Conservation (phyloP, 2,113 vertebrate species). For the Burhinus oedicnemus region DNA sequence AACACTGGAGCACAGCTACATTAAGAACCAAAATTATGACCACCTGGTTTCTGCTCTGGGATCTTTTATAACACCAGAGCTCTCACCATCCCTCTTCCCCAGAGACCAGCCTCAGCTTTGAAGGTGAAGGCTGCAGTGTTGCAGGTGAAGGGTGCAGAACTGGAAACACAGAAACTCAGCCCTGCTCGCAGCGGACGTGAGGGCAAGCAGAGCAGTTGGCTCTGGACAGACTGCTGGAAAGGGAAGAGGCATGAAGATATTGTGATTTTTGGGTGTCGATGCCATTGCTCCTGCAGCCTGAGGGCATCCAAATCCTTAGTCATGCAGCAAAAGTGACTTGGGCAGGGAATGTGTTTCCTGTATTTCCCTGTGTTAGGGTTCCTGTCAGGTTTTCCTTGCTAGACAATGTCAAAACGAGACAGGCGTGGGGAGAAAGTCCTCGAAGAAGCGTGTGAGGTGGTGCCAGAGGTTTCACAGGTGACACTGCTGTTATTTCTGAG, state of each 20-base stretch:
- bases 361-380: background rate
- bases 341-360: background rate
- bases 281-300: background rate
- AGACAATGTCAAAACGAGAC: background rate
- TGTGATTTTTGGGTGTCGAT: background rate
- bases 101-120: background rate
- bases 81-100: background rate
- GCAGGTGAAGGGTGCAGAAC: accelerated
- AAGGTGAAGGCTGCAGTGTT: background rate
- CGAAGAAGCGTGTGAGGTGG: background rate
- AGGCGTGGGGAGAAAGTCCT: background rate
- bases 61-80: background rate
- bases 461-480: constrained; percentile 5
- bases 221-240: background rate
- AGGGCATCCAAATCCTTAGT: background rate
- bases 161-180: background rate
- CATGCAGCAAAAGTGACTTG: background rate
- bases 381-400: background rate
- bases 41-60: background rate
- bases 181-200: accelerated
- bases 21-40: background rate
- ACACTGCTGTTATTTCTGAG: background rate
- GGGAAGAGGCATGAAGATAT: background rate
- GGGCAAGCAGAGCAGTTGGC: background rate
- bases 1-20: background rate